Evolutionary conservation across 2,888 invertebrate species (phyloP).

Genomic region (Linyphia triangularis): DNA sequence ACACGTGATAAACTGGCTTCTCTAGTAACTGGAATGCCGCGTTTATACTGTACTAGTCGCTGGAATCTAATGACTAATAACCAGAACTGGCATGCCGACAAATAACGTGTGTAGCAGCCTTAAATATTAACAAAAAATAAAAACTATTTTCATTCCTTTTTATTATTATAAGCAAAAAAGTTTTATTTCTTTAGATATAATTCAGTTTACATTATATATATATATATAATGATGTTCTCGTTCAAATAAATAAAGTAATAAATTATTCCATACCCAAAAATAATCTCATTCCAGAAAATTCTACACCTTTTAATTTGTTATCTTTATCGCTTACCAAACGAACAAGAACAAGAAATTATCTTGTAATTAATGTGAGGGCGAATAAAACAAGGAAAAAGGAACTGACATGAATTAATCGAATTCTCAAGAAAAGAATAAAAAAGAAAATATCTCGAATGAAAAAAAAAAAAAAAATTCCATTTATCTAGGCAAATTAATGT

Average conservation of each 20-base stretch:
- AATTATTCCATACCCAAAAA: not conserved
- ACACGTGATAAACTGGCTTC: too few species aligned
- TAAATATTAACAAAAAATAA: too few species aligned
- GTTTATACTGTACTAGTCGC: too few species aligned
- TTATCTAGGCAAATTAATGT: constrained; percentile 24
- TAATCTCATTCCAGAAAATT: not conserved
- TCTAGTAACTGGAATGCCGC: too few species aligned
- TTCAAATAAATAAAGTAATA: not conserved
- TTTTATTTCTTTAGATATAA: not conserved
- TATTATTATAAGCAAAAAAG: not conserved
- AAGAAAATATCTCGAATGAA: not conserved
- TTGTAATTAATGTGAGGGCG: not conserved
- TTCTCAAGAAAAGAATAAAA: not conserved
- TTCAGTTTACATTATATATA: not conserved
- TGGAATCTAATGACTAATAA: too few species aligned
- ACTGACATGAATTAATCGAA: not conserved
- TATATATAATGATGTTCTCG: not conserved
- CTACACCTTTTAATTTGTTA: not conserved
- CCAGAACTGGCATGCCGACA: too few species aligned
- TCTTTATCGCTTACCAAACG: not conserved
- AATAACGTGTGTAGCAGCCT: too few species aligned
- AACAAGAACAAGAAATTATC: not conserved
- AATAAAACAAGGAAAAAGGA: not conserved
- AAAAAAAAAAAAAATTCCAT: not conserved
- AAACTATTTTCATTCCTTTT: too few species aligned